Percentiles rank a stretch among this genome's conserved stretches.
phyloP scores from a whole-genome alignment of 2,888 invertebrate species.

The Hemistola chrysoprasaria region DNA sequence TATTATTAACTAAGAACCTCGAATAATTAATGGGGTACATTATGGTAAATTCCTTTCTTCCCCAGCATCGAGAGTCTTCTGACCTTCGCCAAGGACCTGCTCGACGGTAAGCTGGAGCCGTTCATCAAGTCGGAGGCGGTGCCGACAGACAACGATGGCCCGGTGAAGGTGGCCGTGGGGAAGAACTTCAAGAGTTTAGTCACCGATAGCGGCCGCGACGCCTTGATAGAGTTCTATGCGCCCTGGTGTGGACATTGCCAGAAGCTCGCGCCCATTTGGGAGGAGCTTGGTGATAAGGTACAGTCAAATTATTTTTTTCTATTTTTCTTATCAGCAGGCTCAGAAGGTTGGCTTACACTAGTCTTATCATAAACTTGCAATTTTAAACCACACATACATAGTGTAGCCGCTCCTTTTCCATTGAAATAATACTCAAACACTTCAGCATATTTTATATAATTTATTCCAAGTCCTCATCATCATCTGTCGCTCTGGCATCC shows the following conservation, averaged over 20 bases:
- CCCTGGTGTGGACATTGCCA: constrained; percentile 99
- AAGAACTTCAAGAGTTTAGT: constrained; percentile 98
- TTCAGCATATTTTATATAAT: no score
- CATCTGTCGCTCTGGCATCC: no score
- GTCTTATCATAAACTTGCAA: no score
- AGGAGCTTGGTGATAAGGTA: constrained; percentile 95
- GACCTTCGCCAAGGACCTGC: constrained; percentile 91
- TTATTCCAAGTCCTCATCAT: no score
- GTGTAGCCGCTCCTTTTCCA: no score
- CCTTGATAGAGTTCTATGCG: constrained; percentile 98
- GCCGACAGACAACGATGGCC: constrained; percentile 90
- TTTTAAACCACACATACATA: no score
- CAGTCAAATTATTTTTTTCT: constrained; percentile 8
- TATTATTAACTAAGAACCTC: no score
- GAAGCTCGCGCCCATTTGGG: constrained; percentile 95
- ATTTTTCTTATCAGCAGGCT: no score
- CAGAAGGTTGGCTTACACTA: no score
- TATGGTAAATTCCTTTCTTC: no score
- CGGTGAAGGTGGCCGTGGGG: constrained; percentile 95
- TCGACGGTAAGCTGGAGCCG: constrained; percentile 92
- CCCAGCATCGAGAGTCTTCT: constrained; percentile 92
- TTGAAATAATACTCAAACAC: no score
- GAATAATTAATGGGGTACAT: no score
- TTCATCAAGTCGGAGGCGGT: constrained; percentile 97
- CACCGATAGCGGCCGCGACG: constrained; percentile 94